Conservation (phyloP, 2,797 vertebrate species). For the Melanotaenia parkinsoni region DNA sequence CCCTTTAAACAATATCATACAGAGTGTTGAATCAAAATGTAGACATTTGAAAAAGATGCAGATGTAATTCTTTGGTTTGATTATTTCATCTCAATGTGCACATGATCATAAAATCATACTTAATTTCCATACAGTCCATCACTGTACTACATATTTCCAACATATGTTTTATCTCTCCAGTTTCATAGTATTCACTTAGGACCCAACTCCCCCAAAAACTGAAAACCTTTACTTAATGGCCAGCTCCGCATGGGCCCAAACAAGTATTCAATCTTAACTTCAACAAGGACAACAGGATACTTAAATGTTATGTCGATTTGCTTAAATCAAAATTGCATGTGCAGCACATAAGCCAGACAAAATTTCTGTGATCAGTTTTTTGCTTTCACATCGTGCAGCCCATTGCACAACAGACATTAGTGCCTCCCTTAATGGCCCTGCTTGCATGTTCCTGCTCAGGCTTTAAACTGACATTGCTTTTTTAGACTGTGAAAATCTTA, state of each 20-base stretch:
- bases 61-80: too few species aligned
- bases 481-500: not conserved
- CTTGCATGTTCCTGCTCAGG: conserved; percentile 15
- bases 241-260: not conserved
- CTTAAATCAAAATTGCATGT: conserved; percentile 23
- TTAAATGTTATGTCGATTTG: conserved; percentile 3
- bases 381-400: conserved; percentile 19
- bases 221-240: not conserved
- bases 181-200: not conserved
- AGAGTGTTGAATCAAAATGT: too few species aligned
- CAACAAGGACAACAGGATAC: conserved; percentile 1
- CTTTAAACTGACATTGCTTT: conserved; percentile 14
- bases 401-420: conserved; percentile 11
- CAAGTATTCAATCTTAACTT: not conserved
- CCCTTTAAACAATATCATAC: too few species aligned
- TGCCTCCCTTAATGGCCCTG: not conserved
- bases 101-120: too few species aligned
- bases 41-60: too few species aligned
- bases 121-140: not conserved
- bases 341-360: conserved; percentile 12
- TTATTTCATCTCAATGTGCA: too few species aligned
- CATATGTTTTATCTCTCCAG: not conserved
- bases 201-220: not conserved
- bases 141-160: not conserved
- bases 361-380: conserved; percentile 5